Conservation (phyloP, 92 coral and sea anemone species). For the Porites evermanni region DNA sequence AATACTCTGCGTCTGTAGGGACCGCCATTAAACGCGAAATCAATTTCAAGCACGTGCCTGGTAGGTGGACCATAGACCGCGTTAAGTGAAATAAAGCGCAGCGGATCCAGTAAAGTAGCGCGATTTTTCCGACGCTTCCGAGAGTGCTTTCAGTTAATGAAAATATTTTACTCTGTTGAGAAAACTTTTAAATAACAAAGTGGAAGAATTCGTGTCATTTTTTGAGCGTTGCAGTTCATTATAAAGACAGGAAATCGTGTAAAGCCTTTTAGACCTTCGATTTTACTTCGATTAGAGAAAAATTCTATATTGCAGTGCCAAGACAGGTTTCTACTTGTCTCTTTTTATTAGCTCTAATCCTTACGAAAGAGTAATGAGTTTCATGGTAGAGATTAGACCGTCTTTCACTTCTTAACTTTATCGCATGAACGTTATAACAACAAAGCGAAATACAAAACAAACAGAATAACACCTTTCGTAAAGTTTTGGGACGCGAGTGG, state of each 20-base stretch:
- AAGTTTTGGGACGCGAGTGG: not conserved
- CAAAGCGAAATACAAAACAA: slow-evolving; percentile 42
- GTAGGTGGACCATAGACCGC: not conserved
- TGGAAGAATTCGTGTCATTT: not conserved
- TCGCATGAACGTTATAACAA: slow-evolving; percentile 50
- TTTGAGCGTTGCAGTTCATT: not conserved
- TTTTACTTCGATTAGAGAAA: slow-evolving; percentile 9
- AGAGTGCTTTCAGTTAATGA: slow-evolving; percentile 3
- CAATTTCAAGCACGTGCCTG: slow-evolving; percentile 20
- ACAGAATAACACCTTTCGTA: slow-evolving; percentile 17
- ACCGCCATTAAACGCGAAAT: slow-evolving; percentile 1
- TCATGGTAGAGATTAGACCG: slow-evolving; percentile 22
- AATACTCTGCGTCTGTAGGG: slow-evolving; percentile 3
- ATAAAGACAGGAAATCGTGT: not conserved
- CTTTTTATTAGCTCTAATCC: slow-evolving; percentile 20
- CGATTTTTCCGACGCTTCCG: not conserved
- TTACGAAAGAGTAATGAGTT: not conserved
- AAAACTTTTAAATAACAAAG: not conserved
- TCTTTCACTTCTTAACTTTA: slow-evolving; percentile 19
- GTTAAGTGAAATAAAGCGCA: not conserved
- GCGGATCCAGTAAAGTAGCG: not conserved
- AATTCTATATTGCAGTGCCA: not conserved
- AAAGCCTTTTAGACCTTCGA: not conserved
- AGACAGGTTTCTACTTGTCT: not conserved
- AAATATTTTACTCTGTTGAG: not conserved